These are phyloP conservation scores for Neoascia interrupta DNA, from an alignment of 2,888 invertebrate species.

Conservation along the genomic window DNA sequence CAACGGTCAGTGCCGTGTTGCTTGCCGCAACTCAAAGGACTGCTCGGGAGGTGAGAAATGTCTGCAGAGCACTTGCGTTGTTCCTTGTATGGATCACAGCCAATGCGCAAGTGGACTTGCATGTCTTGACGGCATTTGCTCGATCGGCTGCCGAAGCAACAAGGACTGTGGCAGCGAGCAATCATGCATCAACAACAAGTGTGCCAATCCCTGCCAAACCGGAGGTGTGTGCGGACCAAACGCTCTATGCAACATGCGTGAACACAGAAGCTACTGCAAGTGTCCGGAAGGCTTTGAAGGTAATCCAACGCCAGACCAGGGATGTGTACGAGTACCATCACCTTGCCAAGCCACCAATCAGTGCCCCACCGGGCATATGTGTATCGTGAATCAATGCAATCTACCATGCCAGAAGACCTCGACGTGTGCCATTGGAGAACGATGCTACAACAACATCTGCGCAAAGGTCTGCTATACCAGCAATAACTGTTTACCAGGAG, in stretches of 20 bases:
- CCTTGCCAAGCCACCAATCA: constrained; percentile 85
- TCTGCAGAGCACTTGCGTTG: constrained; percentile 87
- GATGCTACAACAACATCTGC: constrained; percentile 89
- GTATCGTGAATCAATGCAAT: constrained; percentile 88
- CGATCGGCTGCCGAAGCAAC: constrained; percentile 91
- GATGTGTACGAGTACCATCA: constrained; percentile 90
- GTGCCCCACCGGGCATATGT: constrained; percentile 89
- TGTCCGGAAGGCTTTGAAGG: constrained; percentile 93
- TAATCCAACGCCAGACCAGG: constrained; percentile 92
- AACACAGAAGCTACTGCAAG: constrained; percentile 88
- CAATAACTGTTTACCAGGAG: constrained; percentile 93
- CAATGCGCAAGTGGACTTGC: constrained; percentile 90
- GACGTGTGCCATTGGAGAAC: constrained; percentile 91
- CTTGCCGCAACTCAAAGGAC: constrained; percentile 88
- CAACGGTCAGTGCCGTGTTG: constrained; percentile 90
- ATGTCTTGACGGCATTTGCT: constrained; percentile 89
- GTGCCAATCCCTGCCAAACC: constrained; percentile 89
- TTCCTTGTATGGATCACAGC: constrained; percentile 89
- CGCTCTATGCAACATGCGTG: constrained; percentile 87
- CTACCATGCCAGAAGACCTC: constrained; percentile 87
- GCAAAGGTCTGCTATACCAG: constrained; percentile 93
- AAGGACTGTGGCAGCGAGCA: constrained; percentile 88
- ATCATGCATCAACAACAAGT: constrained; percentile 91
- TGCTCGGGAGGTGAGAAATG: constrained; percentile 91
- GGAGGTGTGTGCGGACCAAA: constrained; percentile 91